These are phyloP conservation scores for Chelmon rostratus DNA, from an alignment of 2,797 vertebrate species.

Conservation along the genomic window DNA sequence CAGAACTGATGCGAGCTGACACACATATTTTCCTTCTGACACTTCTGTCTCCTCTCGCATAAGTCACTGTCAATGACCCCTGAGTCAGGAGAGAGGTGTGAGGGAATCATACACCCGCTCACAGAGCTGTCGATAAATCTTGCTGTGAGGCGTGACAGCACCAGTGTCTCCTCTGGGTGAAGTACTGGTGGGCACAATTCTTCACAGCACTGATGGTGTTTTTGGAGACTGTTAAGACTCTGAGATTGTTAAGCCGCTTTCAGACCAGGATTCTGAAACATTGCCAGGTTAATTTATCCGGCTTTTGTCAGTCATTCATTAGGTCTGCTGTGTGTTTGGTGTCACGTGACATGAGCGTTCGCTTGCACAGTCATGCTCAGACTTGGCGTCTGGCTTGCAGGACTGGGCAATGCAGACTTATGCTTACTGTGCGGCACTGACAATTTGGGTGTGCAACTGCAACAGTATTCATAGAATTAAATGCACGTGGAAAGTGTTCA, in stretches of 20 bases:
- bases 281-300: not conserved
- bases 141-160: slow-evolving; percentile 58
- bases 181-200: slow-evolving; percentile 45
- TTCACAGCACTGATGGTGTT: slow-evolving; percentile 12
- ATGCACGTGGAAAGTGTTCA: too few species aligned
- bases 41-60: slow-evolving; percentile 70
- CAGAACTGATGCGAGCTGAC: slow-evolving; percentile 62
- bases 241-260: slow-evolving; percentile 21
- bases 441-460: too few species aligned
- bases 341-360: not conserved
- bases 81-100: slow-evolving; percentile 73
- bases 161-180: slow-evolving; percentile 48
- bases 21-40: slow-evolving; percentile 72
- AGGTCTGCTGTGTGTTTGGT: not conserved
- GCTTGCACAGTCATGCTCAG: not conserved
- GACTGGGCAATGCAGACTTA: too few species aligned
- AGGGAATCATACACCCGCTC: slow-evolving; percentile 71
- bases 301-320: slow-evolving; percentile 14
- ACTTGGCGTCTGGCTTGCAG: not conserved
- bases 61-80: slow-evolving; percentile 78
- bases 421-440: too few species aligned
- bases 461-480: too few species aligned
- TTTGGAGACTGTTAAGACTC: slow-evolving; percentile 7
- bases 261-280: slow-evolving; percentile 4
- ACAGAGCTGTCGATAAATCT: slow-evolving; percentile 75